Evolutionary conservation across 2,888 invertebrate genomes (phyloP).

Genomic region (Trissolcus japonicus): DNA sequence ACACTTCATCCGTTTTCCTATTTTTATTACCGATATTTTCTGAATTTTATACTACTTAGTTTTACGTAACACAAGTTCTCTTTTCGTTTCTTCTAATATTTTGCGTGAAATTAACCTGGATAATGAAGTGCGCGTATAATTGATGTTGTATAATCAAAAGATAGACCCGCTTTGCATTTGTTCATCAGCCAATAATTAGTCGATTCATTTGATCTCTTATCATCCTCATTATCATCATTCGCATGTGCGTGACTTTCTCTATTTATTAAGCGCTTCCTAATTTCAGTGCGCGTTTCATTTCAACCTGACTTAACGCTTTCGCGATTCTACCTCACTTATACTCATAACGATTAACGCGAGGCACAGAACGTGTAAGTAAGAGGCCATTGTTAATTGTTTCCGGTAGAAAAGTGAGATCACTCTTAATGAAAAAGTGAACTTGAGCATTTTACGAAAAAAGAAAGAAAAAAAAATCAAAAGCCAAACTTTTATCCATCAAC

Average conservation of each 20-base stretch:
- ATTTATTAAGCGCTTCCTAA: constrained; percentile 61
- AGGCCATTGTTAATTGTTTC: constrained; percentile 62
- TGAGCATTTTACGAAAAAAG: no score
- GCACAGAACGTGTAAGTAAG: constrained; percentile 50
- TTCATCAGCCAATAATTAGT: constrained; percentile 30
- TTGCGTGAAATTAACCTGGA: neutral
- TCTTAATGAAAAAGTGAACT: constrained; percentile 22
- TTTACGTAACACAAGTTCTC: neutral
- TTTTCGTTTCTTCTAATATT: neutral
- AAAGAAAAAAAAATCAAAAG: no score
- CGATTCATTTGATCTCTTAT: constrained; percentile 46
- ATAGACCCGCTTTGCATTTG: constrained; percentile 35
- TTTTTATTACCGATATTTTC: no score
- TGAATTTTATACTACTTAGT: no score
- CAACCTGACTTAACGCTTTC: constrained; percentile 60
- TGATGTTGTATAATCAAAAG: neutral
- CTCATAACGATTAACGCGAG: constrained; percentile 51
- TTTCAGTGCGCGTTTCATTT: constrained; percentile 59
- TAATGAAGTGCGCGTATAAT: neutral
- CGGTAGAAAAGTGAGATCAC: constrained; percentile 61
- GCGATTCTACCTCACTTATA: constrained; percentile 55
- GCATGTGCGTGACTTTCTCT: constrained; percentile 55
- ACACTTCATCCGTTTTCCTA: neutral
- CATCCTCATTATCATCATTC: constrained; percentile 56
- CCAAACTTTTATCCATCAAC: no score